Evolutionary conservation across 2,888 invertebrate genomes (phyloP).

Genomic region (Sinopyrophorus schimmeli): DNA sequence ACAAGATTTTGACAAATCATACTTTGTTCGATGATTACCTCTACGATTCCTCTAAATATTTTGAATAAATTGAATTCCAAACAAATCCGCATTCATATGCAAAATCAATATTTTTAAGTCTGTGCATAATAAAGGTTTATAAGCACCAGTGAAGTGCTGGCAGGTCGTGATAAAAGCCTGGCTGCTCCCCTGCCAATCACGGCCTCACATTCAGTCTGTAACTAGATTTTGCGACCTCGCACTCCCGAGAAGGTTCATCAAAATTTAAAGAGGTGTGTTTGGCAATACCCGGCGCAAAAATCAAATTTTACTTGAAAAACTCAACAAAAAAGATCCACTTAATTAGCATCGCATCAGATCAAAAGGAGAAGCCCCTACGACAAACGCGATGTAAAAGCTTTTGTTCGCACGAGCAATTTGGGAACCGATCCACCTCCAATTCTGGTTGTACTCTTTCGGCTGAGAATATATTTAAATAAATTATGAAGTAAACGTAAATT

Average conservation of each 20-base stretch:
- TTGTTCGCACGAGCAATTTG: constrained; percentile 21
- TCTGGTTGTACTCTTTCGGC: constrained; percentile 13
- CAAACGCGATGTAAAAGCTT: constrained; percentile 23
- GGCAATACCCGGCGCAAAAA: constrained; percentile 21
- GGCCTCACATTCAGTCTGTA: constrained; percentile 49
- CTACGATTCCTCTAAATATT: constrained; percentile 8
- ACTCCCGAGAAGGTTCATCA: constrained; percentile 28
- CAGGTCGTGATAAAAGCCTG: constrained; percentile 48
- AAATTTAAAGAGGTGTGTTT: constrained; percentile 30
- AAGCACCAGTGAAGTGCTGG: constrained; percentile 42
- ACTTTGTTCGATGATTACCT: constrained; percentile 3
- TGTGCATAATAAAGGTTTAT: constrained; percentile 45
- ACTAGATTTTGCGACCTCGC: constrained; percentile 45
- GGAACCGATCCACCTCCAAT: constrained; percentile 24
- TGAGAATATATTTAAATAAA: constrained; percentile 30
- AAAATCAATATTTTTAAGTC: constrained; percentile 51
- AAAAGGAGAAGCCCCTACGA: constrained; percentile 15
- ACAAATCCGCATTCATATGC: constrained; percentile 45
- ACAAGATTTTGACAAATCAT: not conserved
- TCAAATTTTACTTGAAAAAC: constrained; percentile 22
- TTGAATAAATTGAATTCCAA: constrained; percentile 24
- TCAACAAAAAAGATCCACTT: constrained; percentile 19
- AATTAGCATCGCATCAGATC: constrained; percentile 23
- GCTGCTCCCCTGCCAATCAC: constrained; percentile 51
- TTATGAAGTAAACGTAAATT: constrained; percentile 19